phyloP scores from a whole-genome alignment of 2,797 vertebrate genomes.

The Discoglossus pictus region DNA sequence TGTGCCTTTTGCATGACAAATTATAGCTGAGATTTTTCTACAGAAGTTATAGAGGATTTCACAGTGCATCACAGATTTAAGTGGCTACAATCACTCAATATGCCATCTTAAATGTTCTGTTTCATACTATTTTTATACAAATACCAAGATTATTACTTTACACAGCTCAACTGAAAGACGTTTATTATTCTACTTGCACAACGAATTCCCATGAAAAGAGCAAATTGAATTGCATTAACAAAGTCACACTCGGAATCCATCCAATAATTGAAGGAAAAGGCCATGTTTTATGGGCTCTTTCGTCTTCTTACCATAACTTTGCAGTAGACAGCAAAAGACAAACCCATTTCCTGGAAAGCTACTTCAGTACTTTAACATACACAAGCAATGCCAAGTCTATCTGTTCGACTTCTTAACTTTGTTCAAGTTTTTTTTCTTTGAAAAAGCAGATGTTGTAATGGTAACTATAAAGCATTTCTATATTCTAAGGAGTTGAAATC shows the following conservation, averaged over 20 bases:
- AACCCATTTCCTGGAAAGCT: constrained; percentile 56
- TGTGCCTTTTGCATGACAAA: constrained; percentile 20
- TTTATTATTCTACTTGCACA: not conserved
- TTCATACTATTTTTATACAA: constrained; percentile 49
- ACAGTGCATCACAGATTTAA: constrained; percentile 44
- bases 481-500: constrained; percentile 70
- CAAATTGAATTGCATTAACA: constrained; percentile 28
- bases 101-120: constrained; percentile 39
- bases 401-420: constrained; percentile 61
- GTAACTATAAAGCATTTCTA: constrained; percentile 69
- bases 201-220: constrained; percentile 38
- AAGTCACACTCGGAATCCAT: constrained; percentile 28
- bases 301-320: constrained; percentile 53
- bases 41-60: constrained; percentile 32
- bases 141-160: constrained; percentile 51
- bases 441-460: constrained; percentile 74
- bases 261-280: constrained; percentile 34
- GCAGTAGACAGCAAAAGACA: constrained; percentile 56
- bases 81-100: constrained; percentile 47
- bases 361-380: constrained; percentile 62
- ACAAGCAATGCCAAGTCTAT: constrained; percentile 61
- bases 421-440: constrained; percentile 57
- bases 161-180: constrained; percentile 39
- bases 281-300: constrained; percentile 30
- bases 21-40: constrained; percentile 4